A percentile compares a stretch with the other conserved stretches of the same genome.
phyloP scores from a whole-genome alignment of 2,113 vertebrate genomes.

The Okapia johnstoni region DNA sequence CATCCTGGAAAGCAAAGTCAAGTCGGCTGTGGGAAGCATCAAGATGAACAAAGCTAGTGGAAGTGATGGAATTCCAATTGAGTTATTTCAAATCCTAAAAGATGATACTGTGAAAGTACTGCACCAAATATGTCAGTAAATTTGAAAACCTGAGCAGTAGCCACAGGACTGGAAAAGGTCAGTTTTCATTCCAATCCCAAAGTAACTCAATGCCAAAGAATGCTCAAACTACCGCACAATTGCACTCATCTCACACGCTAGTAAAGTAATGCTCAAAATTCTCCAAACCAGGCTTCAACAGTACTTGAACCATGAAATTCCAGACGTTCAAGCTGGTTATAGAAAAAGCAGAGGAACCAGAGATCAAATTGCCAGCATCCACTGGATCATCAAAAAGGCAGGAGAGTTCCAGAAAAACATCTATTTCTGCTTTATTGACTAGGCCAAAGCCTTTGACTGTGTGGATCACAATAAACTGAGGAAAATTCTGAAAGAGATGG shows the following conservation, averaged over 20 bases:
- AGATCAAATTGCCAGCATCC: neutral
- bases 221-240: neutral
- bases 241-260: neutral
- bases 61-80: neutral
- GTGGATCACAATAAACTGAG: neutral
- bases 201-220: neutral
- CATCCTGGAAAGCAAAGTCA: neutral
- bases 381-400: rapidly evolving
- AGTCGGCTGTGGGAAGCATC: neutral
- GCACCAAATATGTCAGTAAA: neutral
- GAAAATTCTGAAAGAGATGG: neutral
- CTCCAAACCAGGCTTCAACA: neutral
- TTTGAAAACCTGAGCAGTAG: neutral
- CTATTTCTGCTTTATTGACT: neutral
- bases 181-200: neutral
- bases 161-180: neutral
- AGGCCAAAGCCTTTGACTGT: neutral
- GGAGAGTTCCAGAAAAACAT: neutral
- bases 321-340: neutral
- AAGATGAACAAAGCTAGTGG: rapidly evolving
- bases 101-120: neutral
- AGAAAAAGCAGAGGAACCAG: neutral
- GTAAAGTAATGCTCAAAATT: neutral
- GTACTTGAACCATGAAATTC: neutral
- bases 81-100: neutral